phyloP scores from a whole-genome alignment of 2,797 vertebrate genomes.

The Danio albolineatus region DNA sequence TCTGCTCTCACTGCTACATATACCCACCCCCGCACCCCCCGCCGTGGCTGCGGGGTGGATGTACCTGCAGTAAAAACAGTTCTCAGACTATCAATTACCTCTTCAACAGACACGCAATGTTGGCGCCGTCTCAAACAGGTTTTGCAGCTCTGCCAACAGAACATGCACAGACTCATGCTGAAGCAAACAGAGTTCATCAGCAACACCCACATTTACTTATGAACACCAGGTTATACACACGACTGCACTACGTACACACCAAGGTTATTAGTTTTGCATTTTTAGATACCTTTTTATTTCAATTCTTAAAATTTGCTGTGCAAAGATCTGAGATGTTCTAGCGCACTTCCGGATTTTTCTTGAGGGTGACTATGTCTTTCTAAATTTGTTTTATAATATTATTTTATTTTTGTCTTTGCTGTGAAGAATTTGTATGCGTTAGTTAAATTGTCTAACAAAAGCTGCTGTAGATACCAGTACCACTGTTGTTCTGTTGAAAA shows the following conservation, averaged over 20 bases:
- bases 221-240: not conserved
- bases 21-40: too few relatives aligned
- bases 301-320: too few relatives aligned
- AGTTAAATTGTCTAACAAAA: too few relatives aligned
- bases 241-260: not conserved
- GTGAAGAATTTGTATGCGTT: too few relatives aligned
- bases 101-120: conserved; percentile 73
- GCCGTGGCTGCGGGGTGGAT: conserved; percentile 62
- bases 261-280: not conserved
- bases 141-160: conserved; percentile 71
- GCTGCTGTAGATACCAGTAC: too few relatives aligned
- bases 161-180: conserved; percentile 37
- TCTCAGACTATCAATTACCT: conserved; percentile 81
- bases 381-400: too few relatives aligned
- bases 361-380: too few relatives aligned
- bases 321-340: too few relatives aligned
- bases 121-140: conserved; percentile 63
- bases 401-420: too few relatives aligned
- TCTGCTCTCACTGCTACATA: conserved; percentile 13
- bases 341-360: too few relatives aligned
- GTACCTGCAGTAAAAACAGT: conserved; percentile 79
- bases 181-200: not conserved
- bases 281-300: too few relatives aligned
- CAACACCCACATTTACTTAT: conserved; percentile 12
- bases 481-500: too few relatives aligned